These are phyloP conservation scores for Hydrolagus affinis DNA, from an alignment of 2,113 vertebrate genomes.

Conservation along the genomic window DNA sequence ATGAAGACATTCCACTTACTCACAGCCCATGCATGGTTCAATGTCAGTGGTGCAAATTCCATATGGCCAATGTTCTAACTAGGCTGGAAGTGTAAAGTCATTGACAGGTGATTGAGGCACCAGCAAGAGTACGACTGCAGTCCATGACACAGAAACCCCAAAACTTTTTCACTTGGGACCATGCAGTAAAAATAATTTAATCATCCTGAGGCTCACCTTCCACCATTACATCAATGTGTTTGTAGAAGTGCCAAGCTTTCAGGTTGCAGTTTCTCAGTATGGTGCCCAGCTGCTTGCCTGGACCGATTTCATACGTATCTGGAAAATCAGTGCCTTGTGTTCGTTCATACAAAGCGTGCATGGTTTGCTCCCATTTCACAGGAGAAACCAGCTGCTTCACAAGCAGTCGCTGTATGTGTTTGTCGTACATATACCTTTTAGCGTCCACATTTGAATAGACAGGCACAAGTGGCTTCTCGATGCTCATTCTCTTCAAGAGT, in stretches of 20 bases:
- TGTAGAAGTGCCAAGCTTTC: constrained; percentile 72
- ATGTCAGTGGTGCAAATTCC: too few relatives aligned
- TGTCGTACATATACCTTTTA: constrained; percentile 63
- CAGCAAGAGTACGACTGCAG: background rate
- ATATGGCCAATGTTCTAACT: too few relatives aligned
- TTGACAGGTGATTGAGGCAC: too few relatives aligned
- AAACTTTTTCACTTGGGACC: background rate
- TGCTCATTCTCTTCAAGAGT: constrained; percentile 57
- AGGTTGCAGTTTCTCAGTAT: constrained; percentile 75
- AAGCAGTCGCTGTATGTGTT: constrained; percentile 63
- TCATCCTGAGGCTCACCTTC: background rate
- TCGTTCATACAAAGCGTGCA: constrained; percentile 77
- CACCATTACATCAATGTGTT: constrained; percentile 54
- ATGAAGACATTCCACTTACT: too few relatives aligned
- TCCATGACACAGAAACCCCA: background rate
- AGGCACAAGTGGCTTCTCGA: constrained; percentile 66
- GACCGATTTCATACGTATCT: constrained; percentile 76
- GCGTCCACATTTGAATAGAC: constrained; percentile 80
- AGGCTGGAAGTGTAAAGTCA: too few relatives aligned
- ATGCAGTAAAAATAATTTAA: background rate
- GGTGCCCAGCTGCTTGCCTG: constrained; percentile 74
- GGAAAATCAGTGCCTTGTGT: constrained; percentile 68
- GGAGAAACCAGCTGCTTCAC: constrained; percentile 76
- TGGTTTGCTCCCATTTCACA: constrained; percentile 87
- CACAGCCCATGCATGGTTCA: too few relatives aligned